Percentiles rank a stretch among this genome's conserved stretches.
Evolutionary conservation across 2,888 invertebrate genomes (phyloP).

Genomic region (Dolomedes plantarius): DNA sequence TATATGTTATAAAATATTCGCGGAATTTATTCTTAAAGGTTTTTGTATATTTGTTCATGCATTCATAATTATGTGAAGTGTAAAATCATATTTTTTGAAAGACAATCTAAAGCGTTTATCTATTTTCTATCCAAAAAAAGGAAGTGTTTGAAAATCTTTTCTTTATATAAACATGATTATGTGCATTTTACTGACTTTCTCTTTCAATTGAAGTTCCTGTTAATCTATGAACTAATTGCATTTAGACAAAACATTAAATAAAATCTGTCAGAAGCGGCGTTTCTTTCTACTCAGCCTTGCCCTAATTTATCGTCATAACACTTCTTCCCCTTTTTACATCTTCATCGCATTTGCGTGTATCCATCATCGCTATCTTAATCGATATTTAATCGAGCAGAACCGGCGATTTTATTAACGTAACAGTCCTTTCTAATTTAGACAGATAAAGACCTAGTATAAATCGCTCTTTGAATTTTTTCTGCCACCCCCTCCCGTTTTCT

Average conservation of each 20-base stretch:
- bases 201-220: too few relatives aligned
- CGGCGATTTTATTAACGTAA: constrained; percentile 70
- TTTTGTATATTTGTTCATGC: too few relatives aligned
- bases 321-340: not conserved
- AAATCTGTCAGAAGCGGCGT: not conserved
- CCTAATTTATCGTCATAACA: not conserved
- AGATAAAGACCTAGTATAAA: constrained; percentile 55
- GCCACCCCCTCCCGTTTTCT: not conserved
- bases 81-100: too few relatives aligned
- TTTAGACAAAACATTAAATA: not conserved
- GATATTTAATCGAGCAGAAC: constrained; percentile 71
- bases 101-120: too few relatives aligned
- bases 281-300: not conserved
- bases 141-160: too few relatives aligned
- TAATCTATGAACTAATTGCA: too few relatives aligned
- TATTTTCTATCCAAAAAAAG: too few relatives aligned
- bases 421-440: constrained; percentile 68
- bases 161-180: too few relatives aligned
- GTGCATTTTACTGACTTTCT: too few relatives aligned
- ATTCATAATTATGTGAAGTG: too few relatives aligned
- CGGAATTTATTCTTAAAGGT: too few relatives aligned
- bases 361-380: constrained; percentile 69
- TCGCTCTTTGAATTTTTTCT: constrained; percentile 11
- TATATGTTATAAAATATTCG: too few relatives aligned
- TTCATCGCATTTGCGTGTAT: constrained; percentile 30